Evolutionary conservation across 2,888 invertebrate species (phyloP).

Genomic region (Octodonta nipae): DNA sequence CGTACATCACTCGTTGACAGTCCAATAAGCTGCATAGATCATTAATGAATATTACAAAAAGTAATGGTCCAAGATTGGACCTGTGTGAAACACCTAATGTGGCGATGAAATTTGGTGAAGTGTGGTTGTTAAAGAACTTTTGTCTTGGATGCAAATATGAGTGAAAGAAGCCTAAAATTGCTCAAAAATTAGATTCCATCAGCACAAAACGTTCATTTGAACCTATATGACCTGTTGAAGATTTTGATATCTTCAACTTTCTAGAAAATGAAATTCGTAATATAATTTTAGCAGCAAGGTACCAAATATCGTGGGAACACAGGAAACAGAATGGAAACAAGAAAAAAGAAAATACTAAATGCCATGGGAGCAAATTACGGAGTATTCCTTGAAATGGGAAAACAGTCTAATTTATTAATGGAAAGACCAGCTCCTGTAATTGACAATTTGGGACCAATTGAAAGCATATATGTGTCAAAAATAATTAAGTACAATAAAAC

Average conservation of each 20-base stretch:
- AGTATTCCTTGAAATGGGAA: constrained; percentile 59
- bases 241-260: constrained; percentile 81
- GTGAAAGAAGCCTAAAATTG: too few relatives aligned
- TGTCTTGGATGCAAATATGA: too few relatives aligned
- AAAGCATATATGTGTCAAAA: constrained; percentile 70
- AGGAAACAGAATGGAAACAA: constrained; percentile 82
- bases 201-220: constrained; percentile 77
- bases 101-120: too few relatives aligned
- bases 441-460: constrained; percentile 51
- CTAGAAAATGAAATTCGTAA: constrained; percentile 88
- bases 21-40: too few relatives aligned
- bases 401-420: constrained; percentile 36
- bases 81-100: too few relatives aligned
- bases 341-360: constrained; percentile 76
- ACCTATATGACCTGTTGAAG: constrained; percentile 78
- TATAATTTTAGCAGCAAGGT: constrained; percentile 75
- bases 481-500: constrained; percentile 68
- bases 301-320: constrained; percentile 61
- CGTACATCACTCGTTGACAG: too few relatives aligned
- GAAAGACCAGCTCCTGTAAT: constrained; percentile 42
- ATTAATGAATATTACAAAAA: too few relatives aligned
- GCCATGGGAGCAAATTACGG: constrained; percentile 78
- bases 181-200: constrained; percentile 77
- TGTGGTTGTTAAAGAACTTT: too few relatives aligned
- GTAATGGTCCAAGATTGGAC: too few relatives aligned